Evolutionary conservation across 2,888 invertebrate genomes (phyloP).

Genomic region (Pterostichus niger): DNA sequence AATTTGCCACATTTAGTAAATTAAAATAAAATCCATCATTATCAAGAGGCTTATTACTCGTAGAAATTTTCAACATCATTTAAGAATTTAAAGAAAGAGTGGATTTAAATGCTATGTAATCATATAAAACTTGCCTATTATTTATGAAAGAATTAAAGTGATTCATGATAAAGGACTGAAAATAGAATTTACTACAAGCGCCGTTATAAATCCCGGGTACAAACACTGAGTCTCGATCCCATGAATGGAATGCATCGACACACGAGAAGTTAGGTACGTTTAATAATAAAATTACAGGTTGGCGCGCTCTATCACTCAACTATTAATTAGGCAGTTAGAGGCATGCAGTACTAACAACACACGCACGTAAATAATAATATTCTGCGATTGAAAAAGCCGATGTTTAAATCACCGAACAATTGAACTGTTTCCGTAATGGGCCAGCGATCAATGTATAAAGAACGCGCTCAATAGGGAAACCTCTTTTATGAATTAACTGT

Average conservation of each 20-base stretch:
- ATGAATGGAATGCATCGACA: conserved; percentile 48
- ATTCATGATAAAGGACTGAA: conserved; percentile 34
- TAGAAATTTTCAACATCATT: too few species aligned
- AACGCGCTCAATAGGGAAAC: conserved; percentile 54
- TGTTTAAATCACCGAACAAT: conserved; percentile 58
- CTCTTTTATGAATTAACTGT: conserved; percentile 59
- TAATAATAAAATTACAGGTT: conserved; percentile 59
- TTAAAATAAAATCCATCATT: too few species aligned
- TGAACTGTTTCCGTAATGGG: conserved; percentile 56
- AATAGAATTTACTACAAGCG: conserved; percentile 49
- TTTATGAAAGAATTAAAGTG: conserved; percentile 15
- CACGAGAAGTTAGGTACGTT: conserved; percentile 45
- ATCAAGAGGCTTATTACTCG: too few species aligned
- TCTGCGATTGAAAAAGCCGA: conserved; percentile 49
- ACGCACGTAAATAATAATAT: conserved; percentile 49
- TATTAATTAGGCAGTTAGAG: conserved; percentile 51
- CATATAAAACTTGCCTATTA: conserved; percentile 13
- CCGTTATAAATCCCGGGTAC: conserved; percentile 13
- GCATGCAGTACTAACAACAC: conserved; percentile 25
- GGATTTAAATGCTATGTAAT: not conserved
- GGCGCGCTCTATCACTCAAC: conserved; percentile 38
- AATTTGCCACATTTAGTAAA: too few species aligned
- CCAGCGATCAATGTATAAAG: conserved; percentile 52
- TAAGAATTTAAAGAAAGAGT: too few species aligned
- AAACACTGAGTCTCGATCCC: conserved; percentile 12